These are phyloP conservation scores for Cybosia mesomella DNA, from an alignment of 2,888 invertebrate species.

Conservation along the genomic window DNA sequence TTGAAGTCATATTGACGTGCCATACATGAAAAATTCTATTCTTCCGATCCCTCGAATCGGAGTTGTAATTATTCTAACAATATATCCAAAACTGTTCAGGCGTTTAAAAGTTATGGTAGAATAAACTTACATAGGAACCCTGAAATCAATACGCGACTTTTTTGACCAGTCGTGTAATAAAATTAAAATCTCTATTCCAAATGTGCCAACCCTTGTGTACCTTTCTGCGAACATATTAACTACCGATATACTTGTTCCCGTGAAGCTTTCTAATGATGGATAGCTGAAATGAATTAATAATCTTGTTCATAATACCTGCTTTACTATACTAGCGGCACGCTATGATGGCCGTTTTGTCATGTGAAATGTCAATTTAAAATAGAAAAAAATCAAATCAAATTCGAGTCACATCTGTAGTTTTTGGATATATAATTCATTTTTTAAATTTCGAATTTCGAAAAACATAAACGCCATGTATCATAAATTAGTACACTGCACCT, in stretches of 20 bases:
- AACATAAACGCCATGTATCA: too few species aligned
- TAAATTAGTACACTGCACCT: too few species aligned
- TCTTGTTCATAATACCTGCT: slow-evolving; percentile 4
- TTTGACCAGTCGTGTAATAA: not conserved
- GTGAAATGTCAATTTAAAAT: too few species aligned
- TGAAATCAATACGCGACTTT: not conserved
- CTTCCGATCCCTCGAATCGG: not conserved
- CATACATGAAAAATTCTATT: not conserved
- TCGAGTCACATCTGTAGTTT: too few species aligned
- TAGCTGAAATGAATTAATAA: slow-evolving; percentile 29
- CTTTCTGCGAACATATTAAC: slow-evolving; percentile 33
- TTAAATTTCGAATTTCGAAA: too few species aligned
- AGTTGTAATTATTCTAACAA: not conserved
- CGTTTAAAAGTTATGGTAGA: not conserved
- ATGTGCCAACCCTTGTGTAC: slow-evolving; percentile 37
- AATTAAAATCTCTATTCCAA: not conserved
- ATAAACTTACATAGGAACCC: not conserved
- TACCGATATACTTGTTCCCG: slow-evolving; percentile 19
- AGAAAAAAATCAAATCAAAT: too few species aligned
- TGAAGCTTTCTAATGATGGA: slow-evolving; percentile 38
- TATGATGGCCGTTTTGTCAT: too few species aligned
- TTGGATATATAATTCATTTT: too few species aligned
- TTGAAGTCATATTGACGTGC: too few species aligned
- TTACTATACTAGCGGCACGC: too few species aligned
- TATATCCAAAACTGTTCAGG: not conserved